These are phyloP conservation scores for Nemotelus nigrinus DNA, from an alignment of 2,888 invertebrate genomes.

Conservation along the genomic window DNA sequence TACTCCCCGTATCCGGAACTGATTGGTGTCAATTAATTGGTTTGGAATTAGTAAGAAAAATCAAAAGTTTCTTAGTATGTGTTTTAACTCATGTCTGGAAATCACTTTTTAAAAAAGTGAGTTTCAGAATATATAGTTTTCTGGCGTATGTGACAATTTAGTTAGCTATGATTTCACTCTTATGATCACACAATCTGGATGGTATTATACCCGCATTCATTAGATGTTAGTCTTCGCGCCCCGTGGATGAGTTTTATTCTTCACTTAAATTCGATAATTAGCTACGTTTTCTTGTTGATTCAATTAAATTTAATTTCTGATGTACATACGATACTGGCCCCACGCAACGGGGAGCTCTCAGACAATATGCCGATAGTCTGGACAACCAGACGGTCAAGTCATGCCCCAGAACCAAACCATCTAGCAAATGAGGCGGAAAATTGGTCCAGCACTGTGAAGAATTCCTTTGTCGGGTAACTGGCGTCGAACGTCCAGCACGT, in stretches of 20 bases:
- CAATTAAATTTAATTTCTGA: slow-evolving; percentile 46
- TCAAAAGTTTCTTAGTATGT: not conserved
- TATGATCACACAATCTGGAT: not conserved
- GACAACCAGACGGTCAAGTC: too few species aligned
- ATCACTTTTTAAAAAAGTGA: too few species aligned
- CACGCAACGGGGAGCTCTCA: slow-evolving; percentile 3
- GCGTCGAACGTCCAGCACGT: slow-evolving; percentile 10
- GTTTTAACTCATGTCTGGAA: too few species aligned
- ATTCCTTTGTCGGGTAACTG: slow-evolving; percentile 36
- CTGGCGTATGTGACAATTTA: too few species aligned
- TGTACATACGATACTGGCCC: slow-evolving; percentile 4
- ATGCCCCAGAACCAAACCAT: not conserved
- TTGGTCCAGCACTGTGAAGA: slow-evolving; percentile 25
- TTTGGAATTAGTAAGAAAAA: too few species aligned
- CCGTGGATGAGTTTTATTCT: slow-evolving; percentile 11
- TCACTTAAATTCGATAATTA: slow-evolving; percentile 35
- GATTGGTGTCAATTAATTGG: too few species aligned
- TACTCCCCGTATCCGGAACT: too few species aligned
- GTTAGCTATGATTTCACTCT: too few species aligned
- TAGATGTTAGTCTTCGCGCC: not conserved
- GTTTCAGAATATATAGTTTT: too few species aligned
- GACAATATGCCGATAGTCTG: not conserved
- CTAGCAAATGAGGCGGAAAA: slow-evolving; percentile 37
- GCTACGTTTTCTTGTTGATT: slow-evolving; percentile 44
- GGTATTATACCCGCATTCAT: not conserved